Evolutionary conservation across 2,113 vertebrate species (phyloP).

Genomic region (Forbesichthys papilliferus): DNA sequence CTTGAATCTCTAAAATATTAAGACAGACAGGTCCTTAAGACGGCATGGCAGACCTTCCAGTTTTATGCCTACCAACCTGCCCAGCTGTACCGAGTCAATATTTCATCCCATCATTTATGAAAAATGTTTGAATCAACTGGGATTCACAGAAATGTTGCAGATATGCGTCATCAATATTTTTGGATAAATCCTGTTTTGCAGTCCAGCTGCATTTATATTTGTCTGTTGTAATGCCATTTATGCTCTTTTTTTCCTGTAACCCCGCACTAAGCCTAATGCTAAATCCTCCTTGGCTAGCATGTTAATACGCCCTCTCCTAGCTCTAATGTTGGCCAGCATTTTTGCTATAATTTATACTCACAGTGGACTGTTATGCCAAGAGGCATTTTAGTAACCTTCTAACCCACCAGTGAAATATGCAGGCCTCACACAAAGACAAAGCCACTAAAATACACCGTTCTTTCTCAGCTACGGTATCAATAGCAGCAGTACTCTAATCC

Average conservation of each 20-base stretch:
- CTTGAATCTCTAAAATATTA: too few species aligned
- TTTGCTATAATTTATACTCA: conserved; percentile 53
- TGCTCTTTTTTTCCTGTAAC: conserved; percentile 24
- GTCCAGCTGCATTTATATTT: conserved; percentile 24
- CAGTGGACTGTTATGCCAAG: conserved; percentile 48
- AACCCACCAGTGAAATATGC: conserved; percentile 44
- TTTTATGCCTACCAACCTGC: too few species aligned
- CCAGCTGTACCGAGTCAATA: too few species aligned
- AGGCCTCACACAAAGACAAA: conserved; percentile 63
- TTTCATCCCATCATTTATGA: too few species aligned
- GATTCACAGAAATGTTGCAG: neutral
- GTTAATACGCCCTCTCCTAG: conserved; percentile 29
- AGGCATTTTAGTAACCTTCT: conserved; percentile 55
- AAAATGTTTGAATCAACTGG: too few species aligned
- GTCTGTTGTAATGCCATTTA: conserved; percentile 5
- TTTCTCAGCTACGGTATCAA: conserved; percentile 64
- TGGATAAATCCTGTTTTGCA: conserved; percentile 2
- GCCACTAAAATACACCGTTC: conserved; percentile 62
- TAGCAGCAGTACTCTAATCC: conserved; percentile 70
- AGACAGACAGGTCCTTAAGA: too few species aligned
- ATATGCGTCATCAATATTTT: neutral
- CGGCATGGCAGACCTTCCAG: too few species aligned
- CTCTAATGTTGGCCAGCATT: conserved; percentile 43
- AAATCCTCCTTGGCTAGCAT: conserved; percentile 42
- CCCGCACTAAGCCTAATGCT: conserved; percentile 21